phyloP scores from a whole-genome alignment of 2,113 vertebrate species.

The Vombatus ursinus region DNA sequence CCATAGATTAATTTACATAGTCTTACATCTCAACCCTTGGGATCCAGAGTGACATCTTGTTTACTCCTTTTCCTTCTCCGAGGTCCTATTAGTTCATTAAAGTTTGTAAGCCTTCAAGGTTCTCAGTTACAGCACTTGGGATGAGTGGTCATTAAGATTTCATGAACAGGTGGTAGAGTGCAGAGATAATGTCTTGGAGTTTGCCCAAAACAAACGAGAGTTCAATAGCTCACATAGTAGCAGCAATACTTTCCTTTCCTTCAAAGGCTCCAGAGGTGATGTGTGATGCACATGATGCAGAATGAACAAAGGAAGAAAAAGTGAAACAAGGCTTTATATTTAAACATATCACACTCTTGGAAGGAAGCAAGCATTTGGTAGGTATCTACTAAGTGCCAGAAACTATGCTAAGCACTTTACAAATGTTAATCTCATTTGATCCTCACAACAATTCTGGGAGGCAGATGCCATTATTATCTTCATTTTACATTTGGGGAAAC shows the following conservation, averaged over 20 bases:
- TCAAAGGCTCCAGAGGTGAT: not conserved
- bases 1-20: slow-evolving; percentile 31
- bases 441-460: not conserved
- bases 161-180: slow-evolving; percentile 67
- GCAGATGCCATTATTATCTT: not conserved
- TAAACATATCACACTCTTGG: not conserved
- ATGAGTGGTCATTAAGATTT: slow-evolving; percentile 63
- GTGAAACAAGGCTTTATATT: not conserved
- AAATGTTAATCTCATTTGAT: not conserved
- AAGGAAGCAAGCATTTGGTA: not conserved
- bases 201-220: slow-evolving; percentile 14
- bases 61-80: slow-evolving; percentile 69
- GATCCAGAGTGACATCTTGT: slow-evolving; percentile 69
- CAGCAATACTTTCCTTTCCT: not conserved
- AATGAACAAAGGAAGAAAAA: not conserved
- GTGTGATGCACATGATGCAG: not conserved
- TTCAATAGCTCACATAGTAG: not conserved
- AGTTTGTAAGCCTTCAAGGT: slow-evolving; percentile 65
- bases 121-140: slow-evolving; percentile 71
- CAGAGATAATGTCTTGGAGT: not conserved
- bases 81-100: slow-evolving; percentile 58
- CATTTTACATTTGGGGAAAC: not conserved
- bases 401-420: not conserved
- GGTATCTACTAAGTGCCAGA: not conserved
- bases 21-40: slow-evolving; percentile 52